Conservation (phyloP, 2,113 vertebrate genomes). For the Aegithalos caudatus region DNA sequence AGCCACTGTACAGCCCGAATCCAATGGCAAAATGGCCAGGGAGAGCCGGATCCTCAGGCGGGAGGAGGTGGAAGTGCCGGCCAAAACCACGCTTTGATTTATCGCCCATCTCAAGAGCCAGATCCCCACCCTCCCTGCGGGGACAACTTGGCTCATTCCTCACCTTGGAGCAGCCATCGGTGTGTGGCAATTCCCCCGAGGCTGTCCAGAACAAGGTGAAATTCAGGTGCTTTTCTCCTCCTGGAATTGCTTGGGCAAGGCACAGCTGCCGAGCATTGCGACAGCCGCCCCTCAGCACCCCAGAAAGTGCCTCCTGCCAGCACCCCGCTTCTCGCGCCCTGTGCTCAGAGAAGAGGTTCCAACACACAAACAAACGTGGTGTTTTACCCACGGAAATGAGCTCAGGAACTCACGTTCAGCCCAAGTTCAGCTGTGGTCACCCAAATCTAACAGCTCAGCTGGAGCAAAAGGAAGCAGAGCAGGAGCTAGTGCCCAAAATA, state of each 20-base stretch:
- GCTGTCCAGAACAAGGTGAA: background rate
- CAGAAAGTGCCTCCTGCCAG: background rate
- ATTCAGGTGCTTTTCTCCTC: background rate
- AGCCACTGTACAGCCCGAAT: background rate
- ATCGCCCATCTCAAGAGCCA: background rate
- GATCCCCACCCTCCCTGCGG: background rate
- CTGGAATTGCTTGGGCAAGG: background rate
- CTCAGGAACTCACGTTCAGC: background rate
- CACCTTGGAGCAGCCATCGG: background rate
- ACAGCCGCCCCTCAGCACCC: background rate
- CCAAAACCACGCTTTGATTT: background rate
- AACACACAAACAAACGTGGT: background rate
- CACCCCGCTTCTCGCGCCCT: background rate
- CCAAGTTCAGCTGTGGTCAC: background rate
- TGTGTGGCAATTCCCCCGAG: background rate
- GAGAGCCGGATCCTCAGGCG: background rate
- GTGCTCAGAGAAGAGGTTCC: background rate
- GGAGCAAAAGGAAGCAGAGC: background rate
- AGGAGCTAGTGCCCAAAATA: background rate
- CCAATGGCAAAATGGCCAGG: background rate
- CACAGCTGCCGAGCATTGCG: background rate
- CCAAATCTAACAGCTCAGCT: background rate
- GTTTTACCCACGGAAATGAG: background rate
- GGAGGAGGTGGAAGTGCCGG: background rate
- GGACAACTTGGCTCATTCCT: background rate